phyloP scores from a whole-genome alignment of 2,888 invertebrate genomes.

The Oxycera nigricornis region DNA sequence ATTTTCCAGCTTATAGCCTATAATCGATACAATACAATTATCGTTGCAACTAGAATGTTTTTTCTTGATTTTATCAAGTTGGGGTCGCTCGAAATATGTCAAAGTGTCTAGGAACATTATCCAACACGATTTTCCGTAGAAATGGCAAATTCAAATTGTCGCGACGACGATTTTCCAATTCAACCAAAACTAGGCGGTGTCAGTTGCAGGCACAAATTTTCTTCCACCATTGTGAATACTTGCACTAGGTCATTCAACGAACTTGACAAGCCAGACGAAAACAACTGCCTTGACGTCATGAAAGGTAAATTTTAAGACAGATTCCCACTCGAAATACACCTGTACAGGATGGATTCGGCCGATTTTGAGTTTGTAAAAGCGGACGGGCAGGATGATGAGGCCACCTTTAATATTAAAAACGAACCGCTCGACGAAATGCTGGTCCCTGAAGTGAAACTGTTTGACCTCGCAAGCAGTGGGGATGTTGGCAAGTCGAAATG shows the following conservation, averaged over 20 bases:
- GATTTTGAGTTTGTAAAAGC: slow-evolving; percentile 27
- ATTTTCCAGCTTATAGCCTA: too few species aligned
- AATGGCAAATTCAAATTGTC: too few species aligned
- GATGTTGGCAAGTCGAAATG: slow-evolving; percentile 26
- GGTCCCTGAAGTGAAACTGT: background rate
- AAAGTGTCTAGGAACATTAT: too few species aligned
- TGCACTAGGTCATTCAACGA: background rate
- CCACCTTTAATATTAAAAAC: background rate
- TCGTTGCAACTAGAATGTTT: too few species aligned
- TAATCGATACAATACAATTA: too few species aligned
- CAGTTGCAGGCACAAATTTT: background rate
- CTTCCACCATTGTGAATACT: background rate
- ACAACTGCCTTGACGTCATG: slow-evolving; percentile 10
- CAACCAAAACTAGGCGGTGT: background rate
- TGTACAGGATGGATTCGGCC: background rate
- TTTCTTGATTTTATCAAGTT: too few species aligned
- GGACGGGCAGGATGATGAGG: background rate
- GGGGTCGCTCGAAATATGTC: too few species aligned
- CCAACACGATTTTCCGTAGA: too few species aligned
- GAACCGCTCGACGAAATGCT: slow-evolving; percentile 3
- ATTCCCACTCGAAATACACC: background rate
- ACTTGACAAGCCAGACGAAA: slow-evolving; percentile 26
- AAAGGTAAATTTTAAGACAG: background rate
- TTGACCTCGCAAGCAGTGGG: background rate
- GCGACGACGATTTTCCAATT: background rate